Evolutionary conservation across 2,888 invertebrate species (phyloP).

Genomic region (Criorhina ranunculi): DNA sequence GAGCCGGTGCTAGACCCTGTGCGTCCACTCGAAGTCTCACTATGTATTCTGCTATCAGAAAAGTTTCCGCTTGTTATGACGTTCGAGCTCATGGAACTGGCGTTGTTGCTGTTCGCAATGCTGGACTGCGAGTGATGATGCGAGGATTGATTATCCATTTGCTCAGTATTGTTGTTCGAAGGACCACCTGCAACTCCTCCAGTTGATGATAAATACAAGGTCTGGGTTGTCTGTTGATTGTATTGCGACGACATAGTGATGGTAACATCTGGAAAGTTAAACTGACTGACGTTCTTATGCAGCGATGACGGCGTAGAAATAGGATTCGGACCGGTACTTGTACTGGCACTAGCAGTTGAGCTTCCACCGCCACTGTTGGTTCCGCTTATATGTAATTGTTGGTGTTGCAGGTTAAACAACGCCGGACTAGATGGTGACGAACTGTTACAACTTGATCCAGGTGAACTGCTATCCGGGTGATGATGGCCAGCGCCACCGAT

Average conservation of each 20-base stretch:
- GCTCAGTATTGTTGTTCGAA: constrained; percentile 55
- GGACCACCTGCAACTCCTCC: constrained; percentile 42
- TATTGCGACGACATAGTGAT: constrained; percentile 78
- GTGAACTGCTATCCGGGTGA: constrained; percentile 93
- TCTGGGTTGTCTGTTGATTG: constrained; percentile 79
- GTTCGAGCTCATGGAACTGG: constrained; percentile 60
- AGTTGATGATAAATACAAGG: constrained; percentile 80
- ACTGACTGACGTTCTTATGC: constrained; percentile 83
- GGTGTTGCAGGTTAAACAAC: constrained; percentile 85
- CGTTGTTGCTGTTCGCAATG: constrained; percentile 62
- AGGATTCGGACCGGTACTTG: constrained; percentile 78
- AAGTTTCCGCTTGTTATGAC: constrained; percentile 58
- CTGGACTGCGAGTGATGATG: constrained; percentile 72
- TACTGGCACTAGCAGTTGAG: constrained; percentile 64
- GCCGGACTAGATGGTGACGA: constrained; percentile 98
- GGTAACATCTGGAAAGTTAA: constrained; percentile 84
- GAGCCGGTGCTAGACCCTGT: constrained; percentile 50
- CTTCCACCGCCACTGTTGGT: constrained; percentile 79
- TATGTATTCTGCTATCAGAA: constrained; percentile 59
- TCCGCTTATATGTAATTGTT: constrained; percentile 80
- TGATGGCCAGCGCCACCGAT: constrained; percentile 77
- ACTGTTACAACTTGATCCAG: constrained; percentile 97
- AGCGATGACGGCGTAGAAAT: constrained; percentile 81
- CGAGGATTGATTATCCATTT: constrained; percentile 64
- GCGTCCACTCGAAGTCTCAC: constrained; percentile 61